phyloP scores from a whole-genome alignment of 1,140 invertebrate genomes.

The Aricia agestis region DNA sequence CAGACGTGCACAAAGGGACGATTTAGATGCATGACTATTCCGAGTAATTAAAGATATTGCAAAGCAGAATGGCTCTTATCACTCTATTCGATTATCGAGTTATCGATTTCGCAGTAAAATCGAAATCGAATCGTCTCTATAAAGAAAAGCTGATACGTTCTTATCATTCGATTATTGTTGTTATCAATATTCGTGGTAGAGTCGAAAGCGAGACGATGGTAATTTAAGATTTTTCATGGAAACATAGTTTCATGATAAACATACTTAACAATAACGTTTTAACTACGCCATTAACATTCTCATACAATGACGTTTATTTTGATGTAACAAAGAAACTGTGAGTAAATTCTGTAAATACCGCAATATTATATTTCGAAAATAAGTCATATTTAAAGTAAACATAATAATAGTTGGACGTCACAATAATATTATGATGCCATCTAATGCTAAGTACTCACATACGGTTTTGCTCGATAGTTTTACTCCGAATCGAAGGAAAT shows the following conservation, averaged over 20 bases:
- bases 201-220: background rate
- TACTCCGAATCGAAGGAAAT: too few relatives aligned
- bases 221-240: background rate
- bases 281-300: background rate
- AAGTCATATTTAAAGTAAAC: too few relatives aligned
- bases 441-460: too few relatives aligned
- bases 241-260: background rate
- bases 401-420: too few relatives aligned
- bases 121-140: background rate
- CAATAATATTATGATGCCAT: too few relatives aligned
- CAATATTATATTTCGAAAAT: background rate
- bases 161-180: background rate
- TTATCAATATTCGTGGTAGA: background rate
- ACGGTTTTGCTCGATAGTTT: too few relatives aligned
- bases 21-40: slow-evolving; percentile 37
- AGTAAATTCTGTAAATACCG: background rate
- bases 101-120: background rate
- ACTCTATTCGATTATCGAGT: background rate
- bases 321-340: background rate
- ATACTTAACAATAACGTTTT: background rate
- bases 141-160: too few relatives aligned
- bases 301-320: background rate
- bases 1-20: slow-evolving; percentile 30
- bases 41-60: slow-evolving; percentile 37
- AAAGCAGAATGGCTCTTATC: slow-evolving; percentile 7